Base-by-base conservation (phyloP, 2,888 invertebrate genomes). In the Dendrolimus pini region DNA sequence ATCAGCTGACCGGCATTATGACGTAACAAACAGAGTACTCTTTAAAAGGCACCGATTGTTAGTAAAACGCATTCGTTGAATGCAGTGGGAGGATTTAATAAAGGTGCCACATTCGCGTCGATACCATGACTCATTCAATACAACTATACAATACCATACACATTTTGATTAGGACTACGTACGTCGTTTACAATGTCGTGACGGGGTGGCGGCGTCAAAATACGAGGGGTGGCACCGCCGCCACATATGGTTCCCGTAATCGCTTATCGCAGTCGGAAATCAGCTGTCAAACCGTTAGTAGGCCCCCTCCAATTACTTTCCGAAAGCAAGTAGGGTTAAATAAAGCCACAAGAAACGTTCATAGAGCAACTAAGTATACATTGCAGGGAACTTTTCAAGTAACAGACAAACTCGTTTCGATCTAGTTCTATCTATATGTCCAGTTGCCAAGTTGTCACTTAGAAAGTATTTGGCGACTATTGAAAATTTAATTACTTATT, bases 251-350 rank as follows among this genome's bases (percentile, higher is more conserved):
- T 72, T 70, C 76, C 67, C 66, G 74, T 77, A 78, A 82, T 82
- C 76, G 76, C 71, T 80, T 84, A 85, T 85, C 83, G 75, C 65
- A 56, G 67, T 70, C 80, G 82, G 83, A 81, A 86, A 87, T 89
- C 88, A 85, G 81, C 81, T 85, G 88, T 85, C 85, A 72, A 71
- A 68, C 70, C 61, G 67, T 65, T 58, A 66, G 72, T 78, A 80
- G 73, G 70, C 67, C 74, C 71, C 68, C 70, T 74, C 68, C 69
- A 63, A 72, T 75, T 72, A 74, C 71, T 47, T 47, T 47, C 47
- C 65, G 65, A 65, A 69, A 68, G 65, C 66, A 66, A 60, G 66
- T 61, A 63, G 69, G 65, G 72, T 76, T 75, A 71, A 73, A 55
- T 30, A 52, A 57, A 18, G 41, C 42, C 47, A 55, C 53, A 57